Evolutionary conservation across 2,797 vertebrate genomes (phyloP), one percentile per base, ranked within the genome.

Genomic region (Vireo griseus): DNA sequence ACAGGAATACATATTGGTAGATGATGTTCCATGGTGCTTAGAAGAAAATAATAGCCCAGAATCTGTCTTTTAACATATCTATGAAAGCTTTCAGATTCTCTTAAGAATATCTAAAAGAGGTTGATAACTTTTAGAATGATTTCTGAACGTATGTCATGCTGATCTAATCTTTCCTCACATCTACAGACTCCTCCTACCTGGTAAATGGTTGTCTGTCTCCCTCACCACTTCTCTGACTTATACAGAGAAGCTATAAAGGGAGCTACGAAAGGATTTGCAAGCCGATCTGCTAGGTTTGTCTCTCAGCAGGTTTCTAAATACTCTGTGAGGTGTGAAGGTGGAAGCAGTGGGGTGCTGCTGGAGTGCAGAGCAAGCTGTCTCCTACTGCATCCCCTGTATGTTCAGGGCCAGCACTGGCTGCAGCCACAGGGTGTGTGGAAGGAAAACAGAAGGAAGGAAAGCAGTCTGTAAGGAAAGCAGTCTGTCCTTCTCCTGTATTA

Each of bases 151-250:
- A 4, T 33, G 11, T 54, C 29, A 20, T n/a, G 6, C 77, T 86
- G 39, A 80, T 68, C 26, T 42, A 45, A 16, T 61, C 68, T 74
- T 68, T 65, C 37, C 14, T 73, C 42, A 33, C 11, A 33, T 61
- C 45, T 61, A 28, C 31, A 71, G 31, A 24, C 12, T 65, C 19
- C 5, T 16, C 9, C 21, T 61, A 62, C 0, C 0, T 6, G 14
- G 7, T 19, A 62, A 59, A 33, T 35, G 2, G 6, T 54, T 52
- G 16, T 72, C n/a, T 61, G 37, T 76, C 35, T 73, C 29, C 11
- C 17, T 48, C 29, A 33, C 8, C 10, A 25, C 11, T 22, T 52
- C 29, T 65, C 45, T 55, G 65, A 1, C 42, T 24, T 50, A 6
- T 7, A 15, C 3, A 25, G 16, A 47, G 55, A 76, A 89, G 51